Conservation (phyloP, 2,888 invertebrate genomes). For the Arge pagana region DNA sequence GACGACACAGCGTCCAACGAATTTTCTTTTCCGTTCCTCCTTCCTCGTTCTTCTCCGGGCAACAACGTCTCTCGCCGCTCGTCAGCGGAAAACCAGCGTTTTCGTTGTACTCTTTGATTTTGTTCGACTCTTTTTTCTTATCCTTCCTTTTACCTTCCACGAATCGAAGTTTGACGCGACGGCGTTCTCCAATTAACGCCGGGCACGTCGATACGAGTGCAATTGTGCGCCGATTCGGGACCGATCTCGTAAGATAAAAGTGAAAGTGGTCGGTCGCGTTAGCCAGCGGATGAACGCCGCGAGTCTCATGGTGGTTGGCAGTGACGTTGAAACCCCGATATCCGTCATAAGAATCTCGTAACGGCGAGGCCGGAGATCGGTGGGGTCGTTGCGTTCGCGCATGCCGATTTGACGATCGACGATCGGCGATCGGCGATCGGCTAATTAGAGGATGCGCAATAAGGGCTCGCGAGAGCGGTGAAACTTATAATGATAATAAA, state of each 20-base stretch:
- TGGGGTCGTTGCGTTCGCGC: background rate
- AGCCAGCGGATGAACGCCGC: background rate
- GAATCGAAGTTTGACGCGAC: too few relatives aligned
- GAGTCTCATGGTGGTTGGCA: too few relatives aligned
- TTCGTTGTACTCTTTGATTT: background rate
- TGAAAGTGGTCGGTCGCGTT: conserved; percentile 26
- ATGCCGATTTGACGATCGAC: too few relatives aligned
- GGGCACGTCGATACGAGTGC: background rate
- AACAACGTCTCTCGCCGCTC: too few relatives aligned
- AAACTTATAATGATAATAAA: too few relatives aligned
- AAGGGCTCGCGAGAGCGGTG: background rate
- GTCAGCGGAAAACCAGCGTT: background rate
- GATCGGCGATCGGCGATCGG: background rate
- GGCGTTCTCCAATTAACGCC: background rate
- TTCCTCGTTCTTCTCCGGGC: background rate
- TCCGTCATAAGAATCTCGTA: conserved; percentile 4
- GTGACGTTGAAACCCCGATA: too few relatives aligned
- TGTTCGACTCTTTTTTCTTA: background rate
- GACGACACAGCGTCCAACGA: conserved; percentile 11
- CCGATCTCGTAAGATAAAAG: conserved; percentile 24
- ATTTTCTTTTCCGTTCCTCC: conserved; percentile 5
- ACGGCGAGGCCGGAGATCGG: conserved; percentile 4
- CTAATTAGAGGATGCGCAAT: conserved; percentile 12
- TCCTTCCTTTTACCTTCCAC: background rate
- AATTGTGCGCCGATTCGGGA: conserved; percentile 20